Percentiles rank a stretch among this genome's conserved stretches.
phyloP scores from a whole-genome alignment of 2,113 vertebrate genomes.

The Zingel zingel region DNA sequence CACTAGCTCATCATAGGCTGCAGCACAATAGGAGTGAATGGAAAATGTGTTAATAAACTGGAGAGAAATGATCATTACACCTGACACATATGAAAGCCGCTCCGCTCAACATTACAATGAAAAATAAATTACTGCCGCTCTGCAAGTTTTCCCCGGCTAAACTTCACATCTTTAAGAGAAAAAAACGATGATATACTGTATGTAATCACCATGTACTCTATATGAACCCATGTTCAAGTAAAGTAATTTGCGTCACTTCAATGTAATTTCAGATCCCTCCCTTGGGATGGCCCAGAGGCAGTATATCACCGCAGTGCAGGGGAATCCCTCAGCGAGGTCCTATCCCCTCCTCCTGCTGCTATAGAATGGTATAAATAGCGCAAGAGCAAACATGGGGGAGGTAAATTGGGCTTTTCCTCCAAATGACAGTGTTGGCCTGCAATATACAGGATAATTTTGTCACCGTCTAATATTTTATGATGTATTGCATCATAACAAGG shows the following conservation, averaged over 20 bases:
- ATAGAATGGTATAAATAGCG: slow-evolving; percentile 70
- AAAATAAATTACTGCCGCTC: slow-evolving; percentile 26
- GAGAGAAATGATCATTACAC: slow-evolving; percentile 1
- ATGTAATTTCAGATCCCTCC: slow-evolving; percentile 59
- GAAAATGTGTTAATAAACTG: not conserved
- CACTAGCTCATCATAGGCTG: not conserved
- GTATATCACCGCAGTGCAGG: slow-evolving; percentile 65
- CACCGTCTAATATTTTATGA: slow-evolving; percentile 57
- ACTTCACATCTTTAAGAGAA: slow-evolving; percentile 6
- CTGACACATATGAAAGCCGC: not conserved
- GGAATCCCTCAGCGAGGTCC: slow-evolving; percentile 66
- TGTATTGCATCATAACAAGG: slow-evolving; percentile 65
- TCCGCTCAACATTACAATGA: slow-evolving; percentile 6
- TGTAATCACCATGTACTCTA: slow-evolving; percentile 54
- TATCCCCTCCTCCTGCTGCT: slow-evolving; percentile 35
- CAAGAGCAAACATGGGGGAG: slow-evolving; percentile 1
- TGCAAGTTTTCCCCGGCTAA: slow-evolving; percentile 13
- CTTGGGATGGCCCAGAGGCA: slow-evolving; percentile 56
- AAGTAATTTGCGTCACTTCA: slow-evolving; percentile 67
- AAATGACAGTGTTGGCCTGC: slow-evolving; percentile 31
- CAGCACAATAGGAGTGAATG: not conserved
- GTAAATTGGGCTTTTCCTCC: slow-evolving; percentile 45
- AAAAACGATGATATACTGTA: slow-evolving; percentile 10
- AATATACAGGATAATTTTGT: slow-evolving; percentile 52
- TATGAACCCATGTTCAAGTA: slow-evolving; percentile 53